These are phyloP conservation scores for Drosophila aldrichi DNA, from an alignment of 2,888 invertebrate genomes.

Conservation along the genomic window DNA sequence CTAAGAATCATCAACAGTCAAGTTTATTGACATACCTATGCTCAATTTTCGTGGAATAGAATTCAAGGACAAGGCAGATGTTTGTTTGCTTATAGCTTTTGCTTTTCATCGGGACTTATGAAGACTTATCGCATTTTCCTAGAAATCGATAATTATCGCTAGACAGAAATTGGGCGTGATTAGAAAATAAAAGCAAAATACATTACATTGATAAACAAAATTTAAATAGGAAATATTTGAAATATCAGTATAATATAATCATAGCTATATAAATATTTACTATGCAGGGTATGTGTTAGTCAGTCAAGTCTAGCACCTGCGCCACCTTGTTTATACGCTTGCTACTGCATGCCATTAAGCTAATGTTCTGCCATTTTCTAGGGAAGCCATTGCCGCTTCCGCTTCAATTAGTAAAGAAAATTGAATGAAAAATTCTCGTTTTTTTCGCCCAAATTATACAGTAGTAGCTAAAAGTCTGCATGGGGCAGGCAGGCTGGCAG, in stretches of 20 bases:
- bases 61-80: not conserved
- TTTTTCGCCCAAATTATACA: slow-evolving; percentile 29
- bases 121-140: not conserved
- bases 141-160: not conserved
- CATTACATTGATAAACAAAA: not conserved
- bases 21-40: too few species aligned
- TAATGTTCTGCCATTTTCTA: slow-evolving; percentile 66
- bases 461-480: slow-evolving; percentile 10
- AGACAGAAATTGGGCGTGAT: not conserved
- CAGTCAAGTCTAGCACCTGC: not conserved
- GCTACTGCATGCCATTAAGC: slow-evolving; percentile 58
- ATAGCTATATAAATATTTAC: not conserved
- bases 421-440: slow-evolving; percentile 65
- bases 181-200: not conserved
- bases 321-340: slow-evolving; percentile 10
- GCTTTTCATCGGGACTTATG: not conserved
- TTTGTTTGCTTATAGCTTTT: not conserved
- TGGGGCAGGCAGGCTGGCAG: slow-evolving; percentile 1
- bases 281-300: slow-evolving; percentile 3
- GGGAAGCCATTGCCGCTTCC: slow-evolving; percentile 67
- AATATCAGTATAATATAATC: too few species aligned
- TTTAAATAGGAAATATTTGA: too few species aligned
- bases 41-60: not conserved
- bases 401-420: slow-evolving; percentile 77
- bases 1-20: too few species aligned